Percentiles rank a stretch among this genome's conserved stretches.
Conservation (phyloP, 2,113 vertebrate species). For the Anhinga anhinga region DNA sequence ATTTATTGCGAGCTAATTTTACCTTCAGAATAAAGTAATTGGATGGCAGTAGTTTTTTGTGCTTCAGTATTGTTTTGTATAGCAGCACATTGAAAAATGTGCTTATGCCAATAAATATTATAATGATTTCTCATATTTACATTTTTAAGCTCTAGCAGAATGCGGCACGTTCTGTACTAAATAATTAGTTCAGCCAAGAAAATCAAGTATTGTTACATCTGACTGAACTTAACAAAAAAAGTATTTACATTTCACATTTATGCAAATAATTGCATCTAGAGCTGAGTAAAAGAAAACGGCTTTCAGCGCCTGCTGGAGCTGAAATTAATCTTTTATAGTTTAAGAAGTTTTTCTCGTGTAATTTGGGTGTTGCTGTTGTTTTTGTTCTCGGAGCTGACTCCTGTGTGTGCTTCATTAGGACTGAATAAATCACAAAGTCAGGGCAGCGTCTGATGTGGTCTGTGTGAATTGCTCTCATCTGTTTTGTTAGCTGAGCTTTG, state of each 20-base stretch:
- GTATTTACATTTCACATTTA: background rate
- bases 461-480: accelerated
- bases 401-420: accelerated
- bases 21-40: background rate
- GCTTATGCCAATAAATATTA: background rate
- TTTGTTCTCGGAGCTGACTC: background rate
- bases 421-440: too few relatives aligned
- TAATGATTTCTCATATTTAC: background rate
- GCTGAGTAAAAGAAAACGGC: background rate
- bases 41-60: background rate
- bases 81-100: background rate
- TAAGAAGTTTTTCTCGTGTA: background rate
- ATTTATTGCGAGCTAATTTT: background rate
- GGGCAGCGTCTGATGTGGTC: background rate
- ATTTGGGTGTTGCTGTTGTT: background rate
- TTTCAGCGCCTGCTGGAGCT: background rate
- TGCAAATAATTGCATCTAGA: background rate
- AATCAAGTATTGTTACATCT: background rate
- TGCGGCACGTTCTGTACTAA: background rate
- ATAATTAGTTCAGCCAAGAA: background rate
- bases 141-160: background rate
- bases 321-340: background rate
- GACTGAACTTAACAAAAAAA: background rate
- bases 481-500: background rate
- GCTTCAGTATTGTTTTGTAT: background rate